Base-by-base conservation (phyloP, 35 echinoderm and acorn worm species). In the Acanthaster planci region DNA sequence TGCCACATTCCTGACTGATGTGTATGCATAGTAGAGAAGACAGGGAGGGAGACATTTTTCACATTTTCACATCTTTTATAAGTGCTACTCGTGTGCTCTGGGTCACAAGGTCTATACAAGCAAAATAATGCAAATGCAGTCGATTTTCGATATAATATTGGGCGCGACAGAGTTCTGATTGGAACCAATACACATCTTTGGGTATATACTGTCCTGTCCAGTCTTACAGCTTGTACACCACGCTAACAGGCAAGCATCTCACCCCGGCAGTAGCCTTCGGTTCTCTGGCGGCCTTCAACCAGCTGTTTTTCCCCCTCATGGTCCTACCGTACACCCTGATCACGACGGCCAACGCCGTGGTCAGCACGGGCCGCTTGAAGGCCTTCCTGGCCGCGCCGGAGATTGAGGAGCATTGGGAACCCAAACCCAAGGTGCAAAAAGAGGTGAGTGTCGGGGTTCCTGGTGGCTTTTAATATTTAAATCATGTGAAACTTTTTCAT, bases 261-360 rank as follows among this genome's bases (percentile, higher is more conserved):
- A 84, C 86, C 10, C 92, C 92, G 16, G 92, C 79, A 12, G 81
- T 93, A 9, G 86, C 92, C 4, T 93, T 93, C 36, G 84, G 86
- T 5, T 67, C 92, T 8, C 87, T 93, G 7, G 81, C 92, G 8
- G 86, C 88, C 23, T 82, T 93, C 59, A 88, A 93, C 52, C 86
- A 82, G 21, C 86, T 93, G 6, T 67, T 76, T 17, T 44, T 83
- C 18, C 92, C 92, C 0, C 52, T 93, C 57, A 76, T 93, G 21
- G 22, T 93, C 15, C 76, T 93, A 7, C 92, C 92, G 4, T 84
- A 80, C 39, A 83, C 82, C 32, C 51, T 93, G 38, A 79, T 60
- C 34, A 72, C 84, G 0, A 55, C 84, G 39, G 77, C 85, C 7
- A 93, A 89, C 30, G 92, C 80, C 12, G 40, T 78, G 34, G 87